These are phyloP conservation scores for Rhinatrema bivittatum DNA, from an alignment of 2,797 vertebrate species.

Conservation along the genomic window DNA sequence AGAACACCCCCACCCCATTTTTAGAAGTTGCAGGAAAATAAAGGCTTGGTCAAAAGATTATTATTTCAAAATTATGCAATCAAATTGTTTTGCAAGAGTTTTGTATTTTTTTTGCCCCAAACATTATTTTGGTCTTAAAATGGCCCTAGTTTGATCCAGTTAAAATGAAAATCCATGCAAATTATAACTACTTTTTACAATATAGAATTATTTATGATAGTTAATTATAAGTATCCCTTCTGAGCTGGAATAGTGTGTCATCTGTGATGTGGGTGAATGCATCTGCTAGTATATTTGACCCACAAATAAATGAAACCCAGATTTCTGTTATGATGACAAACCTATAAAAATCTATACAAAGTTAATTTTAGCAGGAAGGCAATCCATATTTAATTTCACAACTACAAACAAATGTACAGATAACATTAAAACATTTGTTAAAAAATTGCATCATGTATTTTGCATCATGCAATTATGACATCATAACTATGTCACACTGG, in stretches of 20 bases:
- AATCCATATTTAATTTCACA: background rate
- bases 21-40: no score
- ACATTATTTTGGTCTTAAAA: no score
- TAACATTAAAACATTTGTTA: background rate
- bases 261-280: conserved; percentile 25
- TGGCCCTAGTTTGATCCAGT: background rate
- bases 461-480: background rate
- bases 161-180: conserved; percentile 9
- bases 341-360: conserved; percentile 3
- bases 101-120: no score
- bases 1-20: no score
- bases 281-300: conserved; percentile 33
- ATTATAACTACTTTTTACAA: conserved; percentile 27
- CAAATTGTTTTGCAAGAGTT: no score
- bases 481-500: background rate
- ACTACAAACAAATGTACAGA: conserved; percentile 7
- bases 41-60: no score
- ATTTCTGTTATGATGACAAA: conserved; percentile 10
- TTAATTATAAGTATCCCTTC: conserved; percentile 17
- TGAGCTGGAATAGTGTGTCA: conserved; percentile 21
- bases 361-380: conserved; percentile 2
- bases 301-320: conserved; percentile 38
- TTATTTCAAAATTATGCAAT: no score
- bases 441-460: background rate
- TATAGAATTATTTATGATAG: conserved; percentile 27